Evolutionary conservation across 2,888 invertebrate genomes (phyloP).

Genomic region (Ctena decussata): DNA sequence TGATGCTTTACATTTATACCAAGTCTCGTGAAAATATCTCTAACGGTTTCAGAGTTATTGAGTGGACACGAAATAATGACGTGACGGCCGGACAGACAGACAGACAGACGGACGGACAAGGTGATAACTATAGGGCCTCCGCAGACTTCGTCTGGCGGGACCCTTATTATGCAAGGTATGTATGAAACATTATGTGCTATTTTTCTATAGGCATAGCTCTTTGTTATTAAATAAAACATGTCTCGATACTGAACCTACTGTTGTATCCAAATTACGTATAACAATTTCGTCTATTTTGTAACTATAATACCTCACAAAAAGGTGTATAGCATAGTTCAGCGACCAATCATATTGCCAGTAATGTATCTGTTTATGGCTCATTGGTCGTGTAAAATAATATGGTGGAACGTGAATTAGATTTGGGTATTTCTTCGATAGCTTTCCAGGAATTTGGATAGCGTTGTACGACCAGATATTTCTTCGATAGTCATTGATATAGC

Average conservation of each 20-base stretch:
- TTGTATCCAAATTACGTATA: background rate
- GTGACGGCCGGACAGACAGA: too few species aligned
- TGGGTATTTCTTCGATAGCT: slow-evolving; percentile 34
- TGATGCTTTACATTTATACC: too few species aligned
- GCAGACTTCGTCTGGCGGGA: too few species aligned
- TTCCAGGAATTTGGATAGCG: slow-evolving; percentile 16
- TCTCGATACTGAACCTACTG: background rate
- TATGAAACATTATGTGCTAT: too few species aligned
- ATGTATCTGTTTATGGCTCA: slow-evolving; percentile 34
- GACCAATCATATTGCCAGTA: slow-evolving; percentile 24
- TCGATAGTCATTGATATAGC: background rate
- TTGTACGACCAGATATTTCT: background rate
- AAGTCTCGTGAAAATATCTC: too few species aligned
- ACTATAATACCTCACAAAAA: slow-evolving; percentile 22
- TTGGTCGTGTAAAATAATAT: slow-evolving; percentile 14
- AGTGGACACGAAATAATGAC: too few species aligned
- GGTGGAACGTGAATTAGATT: slow-evolving; percentile 29
- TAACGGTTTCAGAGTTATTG: too few species aligned
- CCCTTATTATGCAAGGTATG: too few species aligned
- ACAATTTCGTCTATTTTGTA: background rate
- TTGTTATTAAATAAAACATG: slow-evolving; percentile 4
- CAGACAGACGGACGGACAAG: too few species aligned
- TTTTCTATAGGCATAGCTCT: too few species aligned
- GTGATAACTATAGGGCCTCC: too few species aligned
- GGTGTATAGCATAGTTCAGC: slow-evolving; percentile 35